Evolutionary conservation across 2,113 vertebrate genomes (phyloP), one percentile per base, ranked within the genome.

Genomic region (Pantherophis guttatus): DNA sequence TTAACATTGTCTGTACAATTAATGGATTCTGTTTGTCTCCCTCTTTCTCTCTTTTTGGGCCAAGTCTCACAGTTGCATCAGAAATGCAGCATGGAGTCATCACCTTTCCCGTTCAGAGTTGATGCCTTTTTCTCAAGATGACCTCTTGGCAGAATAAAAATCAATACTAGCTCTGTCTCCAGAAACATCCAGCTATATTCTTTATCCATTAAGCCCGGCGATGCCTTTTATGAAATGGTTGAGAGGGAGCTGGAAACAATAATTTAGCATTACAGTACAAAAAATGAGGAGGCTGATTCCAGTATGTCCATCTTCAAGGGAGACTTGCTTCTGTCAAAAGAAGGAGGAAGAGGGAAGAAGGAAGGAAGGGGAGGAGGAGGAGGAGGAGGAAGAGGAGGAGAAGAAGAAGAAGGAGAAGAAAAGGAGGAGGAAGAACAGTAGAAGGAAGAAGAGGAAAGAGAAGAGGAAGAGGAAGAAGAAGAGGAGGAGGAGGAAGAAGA

Each of bases 141-240:
- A 55, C 90, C 93, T 95, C 94, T 96, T 94, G 88, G 89, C 94
- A 96, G 93, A 86, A 58, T 59, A 86, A 96, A 81, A 97, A 95
- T 86, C 96, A 95, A 95, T 94, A 94, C 39, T 75, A n/a, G 88
- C 91, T 96, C 91, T 53, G 19, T 94, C 95, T 95, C 62, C 91
- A 94, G 90, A 87, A 93, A 95, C n/a, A 10, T 23, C 91, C 10
- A n/a, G 24, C 58, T 94, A 21, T 94, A 95, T 94, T 94, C 93
- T 92, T 93, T 92, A 96, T 89, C 92, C 92, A 95, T 94, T 92
- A 96, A 94, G 91, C 33, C 54, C 89, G 90, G 92, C 87, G 90
- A 86, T 33, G 96, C 92, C 96, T 96, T 95, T 96, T 94, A 96
- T 85, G 90, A 97, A 97, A 97, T 95, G 15, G 89, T 86, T 65